phyloP scores from a whole-genome alignment of 2,113 vertebrate genomes.

The Sinocyclocheilus rhinocerous region DNA sequence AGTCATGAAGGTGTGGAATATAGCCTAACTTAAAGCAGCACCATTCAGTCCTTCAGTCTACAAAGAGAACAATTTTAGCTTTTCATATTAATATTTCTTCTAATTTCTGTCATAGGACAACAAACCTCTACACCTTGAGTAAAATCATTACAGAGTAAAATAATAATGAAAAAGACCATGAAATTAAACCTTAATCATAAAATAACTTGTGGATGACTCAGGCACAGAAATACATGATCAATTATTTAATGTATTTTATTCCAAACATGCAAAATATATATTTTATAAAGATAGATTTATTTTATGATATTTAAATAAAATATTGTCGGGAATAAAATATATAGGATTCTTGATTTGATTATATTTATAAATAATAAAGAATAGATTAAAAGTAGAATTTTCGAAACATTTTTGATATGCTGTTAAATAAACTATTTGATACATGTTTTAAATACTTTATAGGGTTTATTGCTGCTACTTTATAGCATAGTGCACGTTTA shows the following conservation, averaged over 20 bases:
- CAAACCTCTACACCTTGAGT: background rate
- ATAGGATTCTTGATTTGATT: background rate
- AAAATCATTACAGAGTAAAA: background rate
- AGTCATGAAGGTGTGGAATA: background rate
- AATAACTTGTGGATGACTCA: background rate
- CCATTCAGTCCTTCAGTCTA: background rate
- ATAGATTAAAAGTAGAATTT: background rate
- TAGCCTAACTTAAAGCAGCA: no score
- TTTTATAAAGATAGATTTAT: background rate
- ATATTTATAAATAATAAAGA: background rate
- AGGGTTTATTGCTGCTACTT: no score
- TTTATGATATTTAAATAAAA: background rate
- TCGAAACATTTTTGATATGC: background rate
- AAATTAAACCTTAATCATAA: background rate
- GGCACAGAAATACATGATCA: background rate
- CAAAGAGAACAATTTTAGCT: background rate
- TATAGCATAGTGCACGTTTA: background rate
- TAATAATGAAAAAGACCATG: background rate
- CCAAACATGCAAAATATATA: background rate
- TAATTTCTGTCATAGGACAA: background rate
- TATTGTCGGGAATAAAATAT: background rate
- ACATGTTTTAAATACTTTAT: background rate
- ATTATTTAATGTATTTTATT: background rate
- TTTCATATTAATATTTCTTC: background rate
- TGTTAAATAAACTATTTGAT: background rate